phyloP scores from a whole-genome alignment of 2,113 vertebrate species.

The Empidonax alnorum region DNA sequence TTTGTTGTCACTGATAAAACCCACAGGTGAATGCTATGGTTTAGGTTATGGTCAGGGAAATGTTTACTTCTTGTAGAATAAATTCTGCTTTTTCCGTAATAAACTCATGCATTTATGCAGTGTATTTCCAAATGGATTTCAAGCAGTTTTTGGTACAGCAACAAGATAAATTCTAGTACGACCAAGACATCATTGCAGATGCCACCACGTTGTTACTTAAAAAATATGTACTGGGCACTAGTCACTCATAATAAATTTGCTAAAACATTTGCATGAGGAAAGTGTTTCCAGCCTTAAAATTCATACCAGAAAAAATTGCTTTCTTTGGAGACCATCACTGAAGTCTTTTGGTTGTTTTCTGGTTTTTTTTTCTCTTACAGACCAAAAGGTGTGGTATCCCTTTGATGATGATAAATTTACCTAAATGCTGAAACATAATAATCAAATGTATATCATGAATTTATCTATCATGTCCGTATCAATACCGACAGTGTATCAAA shows the following conservation, averaged over 20 bases:
- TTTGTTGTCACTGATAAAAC: neutral
- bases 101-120: neutral
- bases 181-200: neutral
- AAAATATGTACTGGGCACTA: neutral
- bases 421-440: neutral
- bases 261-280: neutral
- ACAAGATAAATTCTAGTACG: neutral
- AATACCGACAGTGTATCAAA: neutral
- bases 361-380: neutral
- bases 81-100: neutral
- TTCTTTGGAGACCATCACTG: neutral
- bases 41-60: neutral
- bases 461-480: neutral
- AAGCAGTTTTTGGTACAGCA: neutral
- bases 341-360: neutral
- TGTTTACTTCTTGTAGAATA: neutral
- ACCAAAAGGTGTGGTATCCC: neutral
- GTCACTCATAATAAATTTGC: neutral
- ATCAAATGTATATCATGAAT: neutral
- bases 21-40: neutral
- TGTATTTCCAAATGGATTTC: slow-evolving; percentile 3
- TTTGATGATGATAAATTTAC: neutral
- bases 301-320: neutral
- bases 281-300: neutral
- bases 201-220: neutral